phyloP scores from a whole-genome alignment of 2,113 vertebrate species.

The Macroglossus sobrinus region DNA sequence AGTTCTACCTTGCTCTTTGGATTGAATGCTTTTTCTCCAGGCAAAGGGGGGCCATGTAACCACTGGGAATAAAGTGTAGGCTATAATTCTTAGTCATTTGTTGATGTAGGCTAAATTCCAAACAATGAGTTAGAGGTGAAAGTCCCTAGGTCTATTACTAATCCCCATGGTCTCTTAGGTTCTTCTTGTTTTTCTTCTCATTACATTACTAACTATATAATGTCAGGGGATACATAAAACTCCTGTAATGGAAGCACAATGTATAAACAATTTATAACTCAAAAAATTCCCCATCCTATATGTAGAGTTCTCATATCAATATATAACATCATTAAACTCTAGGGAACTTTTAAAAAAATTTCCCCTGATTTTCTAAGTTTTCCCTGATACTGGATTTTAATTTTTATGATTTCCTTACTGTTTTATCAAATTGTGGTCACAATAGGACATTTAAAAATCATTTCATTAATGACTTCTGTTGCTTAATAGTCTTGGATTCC shows the following conservation, averaged over 20 bases:
- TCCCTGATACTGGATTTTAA: neutral
- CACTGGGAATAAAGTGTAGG: slow-evolving; percentile 39
- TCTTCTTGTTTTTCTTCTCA: slow-evolving; percentile 61
- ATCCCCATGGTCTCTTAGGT: slow-evolving; percentile 28
- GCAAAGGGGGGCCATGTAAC: neutral
- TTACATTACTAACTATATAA: slow-evolving; percentile 61
- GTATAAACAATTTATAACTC: slow-evolving; percentile 42
- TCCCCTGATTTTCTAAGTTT: neutral
- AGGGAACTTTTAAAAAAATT: slow-evolving; percentile 24
- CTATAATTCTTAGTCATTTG: slow-evolving; percentile 69
- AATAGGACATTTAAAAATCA: slow-evolving; percentile 13
- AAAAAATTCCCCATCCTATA: neutral
- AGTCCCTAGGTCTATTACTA: slow-evolving; percentile 58
- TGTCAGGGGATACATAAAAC: slow-evolving; percentile 34
- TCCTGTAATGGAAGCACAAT: slow-evolving; percentile 21
- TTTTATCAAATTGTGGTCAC: neutral
- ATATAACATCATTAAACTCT: neutral
- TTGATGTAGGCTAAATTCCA: slow-evolving; percentile 68
- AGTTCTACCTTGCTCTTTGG: neutral
- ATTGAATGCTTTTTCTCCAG: slow-evolving; percentile 29
- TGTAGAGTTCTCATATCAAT: neutral
- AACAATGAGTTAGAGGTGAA: slow-evolving; percentile 55
- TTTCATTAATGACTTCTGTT: slow-evolving; percentile 9
- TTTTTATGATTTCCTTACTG: slow-evolving; percentile 32
- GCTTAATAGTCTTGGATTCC: neutral